phyloP scores from a whole-genome alignment of 1,140 invertebrate genomes.

The Drosophila albomicans region DNA sequence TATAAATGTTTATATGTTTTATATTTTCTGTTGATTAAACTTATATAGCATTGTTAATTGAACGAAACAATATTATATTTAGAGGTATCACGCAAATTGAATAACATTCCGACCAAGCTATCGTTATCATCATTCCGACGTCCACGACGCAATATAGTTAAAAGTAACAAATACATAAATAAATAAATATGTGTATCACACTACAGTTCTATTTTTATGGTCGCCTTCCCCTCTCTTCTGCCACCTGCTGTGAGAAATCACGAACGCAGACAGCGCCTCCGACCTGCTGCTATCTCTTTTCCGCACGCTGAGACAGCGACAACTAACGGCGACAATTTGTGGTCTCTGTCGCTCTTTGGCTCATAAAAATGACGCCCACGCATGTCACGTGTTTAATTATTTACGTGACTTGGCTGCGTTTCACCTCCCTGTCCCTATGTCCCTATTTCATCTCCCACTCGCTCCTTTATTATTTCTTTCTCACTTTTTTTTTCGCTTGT shows the following conservation, averaged over 20 bases:
- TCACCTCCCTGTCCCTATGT: background rate
- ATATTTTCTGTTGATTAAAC: no score
- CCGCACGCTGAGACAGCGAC: background rate
- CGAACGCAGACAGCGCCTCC: background rate
- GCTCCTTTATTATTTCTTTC: constrained; percentile 4
- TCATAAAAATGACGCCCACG: constrained; percentile 47
- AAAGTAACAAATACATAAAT: background rate
- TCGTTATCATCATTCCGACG: constrained; percentile 2
- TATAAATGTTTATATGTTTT: no score
- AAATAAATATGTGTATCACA: constrained; percentile 1
- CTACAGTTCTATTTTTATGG: background rate
- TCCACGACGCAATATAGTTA: background rate
- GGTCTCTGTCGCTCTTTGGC: background rate
- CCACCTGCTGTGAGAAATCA: constrained; percentile 1
- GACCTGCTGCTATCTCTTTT: background rate
- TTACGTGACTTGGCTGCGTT: constrained; percentile 68
- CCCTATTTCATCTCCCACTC: background rate
- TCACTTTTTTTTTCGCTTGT: constrained; percentile 12
- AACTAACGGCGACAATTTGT: constrained; percentile 26
- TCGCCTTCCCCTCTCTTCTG: background rate
- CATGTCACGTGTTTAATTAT: constrained; percentile 75
- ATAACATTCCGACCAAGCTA: background rate
- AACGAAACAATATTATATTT: no score
- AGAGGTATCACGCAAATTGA: no score
- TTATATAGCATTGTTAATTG: no score